Base-by-base conservation (phyloP, 2,113 vertebrate genomes). In the Abramis brama region DNA sequence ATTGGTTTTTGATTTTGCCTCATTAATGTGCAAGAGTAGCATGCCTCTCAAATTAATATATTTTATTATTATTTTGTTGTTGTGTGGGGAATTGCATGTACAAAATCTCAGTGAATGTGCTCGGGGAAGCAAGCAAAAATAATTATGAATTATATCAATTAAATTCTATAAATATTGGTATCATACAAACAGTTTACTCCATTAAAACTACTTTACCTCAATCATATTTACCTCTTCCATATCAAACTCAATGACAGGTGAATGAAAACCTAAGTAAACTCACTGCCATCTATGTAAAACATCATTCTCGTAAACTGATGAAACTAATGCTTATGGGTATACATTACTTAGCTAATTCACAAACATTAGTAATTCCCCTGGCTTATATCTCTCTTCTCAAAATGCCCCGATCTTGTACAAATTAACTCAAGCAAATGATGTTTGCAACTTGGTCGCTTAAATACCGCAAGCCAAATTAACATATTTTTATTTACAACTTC, bases 401-500 rank as follows among this genome's bases (percentile, higher is more conserved):
- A 82, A 55, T 17, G 8, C 11, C 17, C 64, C 57, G 66, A 83
- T 82, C 47, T 75, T 82, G 70, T 82, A 36, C 68, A 74, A 64
- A 62, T 74, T 55, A 83, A 30, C 45, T 76, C 68, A 82, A 76
- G 62, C 57, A 76, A 86, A 86, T 86, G 47, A 85, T 82, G 71
- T 85, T 88, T 85, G 68, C 59, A 85, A 73, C 43, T 88, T 64
- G 70, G 17, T 74, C 47, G n/a, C 75, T 80, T 77, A 84, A 73
- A 83, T 73, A 81, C 62, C 5, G 50, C 64, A 66, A 85, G 81
- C 55, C 7, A 47, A 59, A 88, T 86, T 86, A 78, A 70, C 87
- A 83, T 86, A 71, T 83, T 84, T 88, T 75, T 82, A 83, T 88
- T 88, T 90, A 86, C 89, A 88, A 76, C 73, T 39, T 21, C 83